Evolutionary conservation across 1,140 invertebrate species (phyloP).

Genomic region (Platyura marginata): DNA sequence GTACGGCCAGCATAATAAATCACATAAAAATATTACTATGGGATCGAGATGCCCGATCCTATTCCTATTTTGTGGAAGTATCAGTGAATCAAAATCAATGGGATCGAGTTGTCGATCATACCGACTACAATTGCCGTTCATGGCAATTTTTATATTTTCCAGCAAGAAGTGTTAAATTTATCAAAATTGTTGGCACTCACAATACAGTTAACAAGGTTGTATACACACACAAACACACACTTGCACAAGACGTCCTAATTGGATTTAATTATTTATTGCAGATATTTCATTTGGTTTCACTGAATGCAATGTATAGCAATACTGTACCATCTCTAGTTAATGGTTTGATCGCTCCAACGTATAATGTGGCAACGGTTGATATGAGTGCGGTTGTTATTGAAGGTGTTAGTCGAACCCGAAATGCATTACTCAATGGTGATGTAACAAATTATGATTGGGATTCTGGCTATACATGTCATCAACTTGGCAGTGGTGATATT

Average conservation of each 20-base stretch:
- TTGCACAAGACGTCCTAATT: too few species aligned
- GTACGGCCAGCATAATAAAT: constrained; percentile 80
- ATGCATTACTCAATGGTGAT: constrained; percentile 93
- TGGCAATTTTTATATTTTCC: constrained; percentile 94
- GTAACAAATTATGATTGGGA: constrained; percentile 95
- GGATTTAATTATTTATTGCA: constrained; percentile 12
- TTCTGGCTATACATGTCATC: constrained; percentile 96
- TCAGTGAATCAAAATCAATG: constrained; percentile 93
- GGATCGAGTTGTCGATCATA: constrained; percentile 83
- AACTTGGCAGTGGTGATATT: constrained; percentile 88
- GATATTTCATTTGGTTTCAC: constrained; percentile 84
- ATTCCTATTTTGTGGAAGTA: constrained; percentile 93
- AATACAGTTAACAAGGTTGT: constrained; percentile 83
- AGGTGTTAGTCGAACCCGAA: constrained; percentile 77
- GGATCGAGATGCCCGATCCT: constrained; percentile 85
- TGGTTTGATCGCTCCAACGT: constrained; percentile 64
- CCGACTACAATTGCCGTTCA: constrained; percentile 78
- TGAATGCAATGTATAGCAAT: constrained; percentile 75
- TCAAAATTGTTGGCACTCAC: constrained; percentile 82
- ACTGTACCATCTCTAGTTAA: constrained; percentile 54
- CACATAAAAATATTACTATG: constrained; percentile 82
- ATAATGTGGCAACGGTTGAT: constrained; percentile 83
- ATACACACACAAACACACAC: background rate
- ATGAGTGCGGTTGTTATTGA: constrained; percentile 85
- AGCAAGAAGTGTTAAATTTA: constrained; percentile 70